Evolutionary conservation across 1,140 invertebrate species (phyloP), one percentile per base, ranked within the genome.

Genomic region (Andrena cerasifolii): DNA sequence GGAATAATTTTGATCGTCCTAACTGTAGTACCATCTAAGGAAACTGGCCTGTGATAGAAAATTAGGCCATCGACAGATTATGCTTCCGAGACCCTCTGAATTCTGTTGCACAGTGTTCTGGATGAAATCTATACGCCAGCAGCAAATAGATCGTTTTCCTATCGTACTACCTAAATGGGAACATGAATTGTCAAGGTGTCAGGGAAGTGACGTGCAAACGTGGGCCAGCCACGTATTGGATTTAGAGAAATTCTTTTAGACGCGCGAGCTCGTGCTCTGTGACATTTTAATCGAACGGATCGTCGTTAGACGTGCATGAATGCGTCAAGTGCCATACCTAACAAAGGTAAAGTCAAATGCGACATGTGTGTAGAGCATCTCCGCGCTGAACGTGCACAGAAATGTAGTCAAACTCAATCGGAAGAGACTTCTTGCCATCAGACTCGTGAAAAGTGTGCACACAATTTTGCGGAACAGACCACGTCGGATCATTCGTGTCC

Each of bases 301-400:
- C 28, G n/a, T 84, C 79, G 80, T 84, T 85, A 87, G 84, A 88
- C 81, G 84, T 86, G 84, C 86, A 85, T 88, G 87, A 88, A 89
- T 89, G 87, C 84, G 87, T 84, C 56, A 90, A 89, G 91, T 92
- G 91, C 91, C 91, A 92, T 91, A 86, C 82, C 83, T 83, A 70
- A 49, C 56, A 67, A 53, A 81, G 83, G 80, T 83, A 78, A 85
- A 87, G 59, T 73, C 59, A 73, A 75, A 68, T 54, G 82, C 53
- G 47, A 58, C 63, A 67, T 73, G 72, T 73, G 61, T 82, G 86
- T 84, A 80, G 75, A 83, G 77, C 67, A n/a, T 4, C 14, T 54
- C n/a, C n/a, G 78, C 67, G 66, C 54, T 53, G 83, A 79, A 77
- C 67, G 59, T 54, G 43, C 68, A 65, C 70, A 80, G 10, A 82